Base-by-base conservation (phyloP, 2,113 vertebrate species). In the Trogon surrucura region DNA sequence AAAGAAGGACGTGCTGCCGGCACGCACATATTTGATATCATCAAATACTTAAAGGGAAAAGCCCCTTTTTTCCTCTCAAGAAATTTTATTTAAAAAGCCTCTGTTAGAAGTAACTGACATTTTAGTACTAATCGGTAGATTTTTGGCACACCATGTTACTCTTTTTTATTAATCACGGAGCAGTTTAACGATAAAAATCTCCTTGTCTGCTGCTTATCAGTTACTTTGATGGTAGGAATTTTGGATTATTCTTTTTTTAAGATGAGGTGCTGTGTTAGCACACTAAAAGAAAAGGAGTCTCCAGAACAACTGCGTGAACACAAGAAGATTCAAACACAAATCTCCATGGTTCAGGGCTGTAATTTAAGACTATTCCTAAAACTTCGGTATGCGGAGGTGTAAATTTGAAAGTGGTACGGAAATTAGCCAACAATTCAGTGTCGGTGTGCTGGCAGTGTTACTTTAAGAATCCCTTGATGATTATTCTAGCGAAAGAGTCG, bases 51-150 rank as follows among this genome's bases (percentile, higher is more conserved):
- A 18, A 41, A 69, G 14, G 45, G 54, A 47, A n/a, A 60, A 79
- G 18, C 10, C 4, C 34, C 41, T 10, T 74, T 65, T 70, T 57
- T 54, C 50, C 30, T 18, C 16, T 58, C 32, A 91, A 12, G 4
- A 34, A 41, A 48, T 26, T 72, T 83, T 53, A 73, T 66, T 32
- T 30, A 61, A 85, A 45, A 21, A 82, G 20, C 29, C 16, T 79
- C 73, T 6, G 13, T 78, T 81, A 64, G 34, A 87, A 91, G 17
- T 26, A 78, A 36, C 11, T 0, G 0, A 8, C 3, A 6, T 11
- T 86, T 75, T 91, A 62, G n/a, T 74, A 25, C 61, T 38, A 4
- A 44, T 10, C 13, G 45, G 16, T n/a, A 66, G 44, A 25, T 83
- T 3, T 25, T 7, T 78, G 48, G 44, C 36, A 73, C 41, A 53